phyloP scores from a whole-genome alignment of 2,797 vertebrate genomes.

The Mus caroli region DNA sequence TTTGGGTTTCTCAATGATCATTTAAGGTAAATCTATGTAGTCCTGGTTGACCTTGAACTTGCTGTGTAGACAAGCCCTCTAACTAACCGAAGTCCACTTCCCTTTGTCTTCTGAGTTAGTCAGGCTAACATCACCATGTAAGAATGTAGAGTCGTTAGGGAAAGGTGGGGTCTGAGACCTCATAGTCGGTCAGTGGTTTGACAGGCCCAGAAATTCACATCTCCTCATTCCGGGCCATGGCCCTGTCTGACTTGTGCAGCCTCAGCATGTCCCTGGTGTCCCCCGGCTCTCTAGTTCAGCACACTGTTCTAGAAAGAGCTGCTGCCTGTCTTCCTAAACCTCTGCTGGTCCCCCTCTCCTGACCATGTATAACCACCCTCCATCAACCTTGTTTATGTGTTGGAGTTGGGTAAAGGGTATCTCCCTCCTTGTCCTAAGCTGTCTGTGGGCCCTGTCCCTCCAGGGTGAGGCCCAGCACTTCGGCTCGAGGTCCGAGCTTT shows the following conservation, averaged over 20 bases:
- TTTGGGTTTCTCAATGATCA: conserved; percentile 27
- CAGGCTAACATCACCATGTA: not conserved
- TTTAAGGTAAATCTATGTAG: conserved; percentile 56
- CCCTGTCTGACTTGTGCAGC: not conserved
- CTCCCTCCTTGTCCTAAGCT: not conserved
- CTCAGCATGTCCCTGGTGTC: not conserved
- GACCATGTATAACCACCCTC: not conserved
- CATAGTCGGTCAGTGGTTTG: not conserved
- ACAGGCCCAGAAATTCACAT: not conserved
- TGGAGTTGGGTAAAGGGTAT: not conserved
- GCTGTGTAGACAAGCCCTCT: not conserved
- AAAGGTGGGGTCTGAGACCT: not conserved
- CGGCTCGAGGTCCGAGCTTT: not conserved
- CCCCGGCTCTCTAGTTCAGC: not conserved
- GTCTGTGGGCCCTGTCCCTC: not conserved
- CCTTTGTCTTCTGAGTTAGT: not conserved
- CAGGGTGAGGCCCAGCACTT: not conserved
- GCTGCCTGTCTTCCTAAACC: not conserved
- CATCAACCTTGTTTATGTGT: not conserved
- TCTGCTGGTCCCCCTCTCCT: not conserved
- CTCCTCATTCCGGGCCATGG: not conserved
- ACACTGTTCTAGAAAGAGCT: not conserved
- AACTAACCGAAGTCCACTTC: too few relatives aligned
- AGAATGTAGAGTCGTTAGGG: not conserved
- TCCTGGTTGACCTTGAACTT: not conserved